Base-by-base conservation (phyloP, 1,140 invertebrate species). In the Sipha flava region DNA sequence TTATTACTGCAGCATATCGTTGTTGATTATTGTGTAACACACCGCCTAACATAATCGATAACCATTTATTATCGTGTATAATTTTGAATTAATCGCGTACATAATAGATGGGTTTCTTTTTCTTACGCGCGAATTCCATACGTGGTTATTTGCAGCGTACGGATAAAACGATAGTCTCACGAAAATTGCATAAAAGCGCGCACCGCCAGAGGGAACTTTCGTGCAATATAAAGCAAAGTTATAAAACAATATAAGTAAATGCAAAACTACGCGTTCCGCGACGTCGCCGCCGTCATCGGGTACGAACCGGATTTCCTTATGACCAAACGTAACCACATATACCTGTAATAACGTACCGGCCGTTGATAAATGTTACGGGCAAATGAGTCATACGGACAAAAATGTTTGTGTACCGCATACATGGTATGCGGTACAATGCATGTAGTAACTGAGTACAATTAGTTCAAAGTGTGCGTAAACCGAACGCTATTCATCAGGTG, bases 271-370 rank as follows among this genome's bases (percentile, higher is more conserved):
- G 45, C 9, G 45, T 49, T 47, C 31, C 29, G 31, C 26, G 10
- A 23, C 7, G 26, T 52, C 45, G 21, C 49, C 26, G 10, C 43
- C 7, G 26, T 52, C 45, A 34, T 72, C 26, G 10, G 10, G 23
- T 9, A 16, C 10, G 10, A 72, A 72, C 68, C 68, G 68, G 68
- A 72, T 72, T 72, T 72, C 43, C 68, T 72, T 2, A 21, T 68
- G 34, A 14, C 2, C 18, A 21, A 26, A 40, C 18, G 64, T 26
- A 34, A 34, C 31, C 21, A 34, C 12, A 4, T 2, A 10, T 34
- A n/a, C n/a, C n/a, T n/a, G n/a, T n/a, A n/a, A n/a, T n/a, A n/a
- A n/a, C n/a, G n/a, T n/a, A n/a, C n/a, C n/a, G n/a, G n/a, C 31
- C 3, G 21, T 62, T 62, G 59, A 62, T n/a, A 62, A 34, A 34